Percentiles rank a stretch among this genome's conserved stretches.
Evolutionary conservation across 2,113 vertebrate species (phyloP).

Genomic region (Melanostigma gelatinosum): DNA sequence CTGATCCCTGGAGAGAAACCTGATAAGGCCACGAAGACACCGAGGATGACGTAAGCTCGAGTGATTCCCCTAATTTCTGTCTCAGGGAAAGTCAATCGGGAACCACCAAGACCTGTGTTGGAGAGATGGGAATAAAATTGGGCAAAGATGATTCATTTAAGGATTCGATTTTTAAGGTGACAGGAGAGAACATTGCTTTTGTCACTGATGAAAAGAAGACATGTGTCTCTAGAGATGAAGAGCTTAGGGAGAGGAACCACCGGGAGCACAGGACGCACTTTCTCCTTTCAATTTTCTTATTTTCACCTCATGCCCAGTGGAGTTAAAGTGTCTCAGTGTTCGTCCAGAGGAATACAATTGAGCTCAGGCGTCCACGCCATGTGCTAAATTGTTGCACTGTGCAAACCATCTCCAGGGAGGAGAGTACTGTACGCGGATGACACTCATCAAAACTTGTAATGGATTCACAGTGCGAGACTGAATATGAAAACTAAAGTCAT

Average conservation of each 20-base stretch:
- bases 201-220: conserved; percentile 35
- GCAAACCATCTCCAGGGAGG: conserved; percentile 12
- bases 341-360: conserved; percentile 2
- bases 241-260: conserved; percentile 25
- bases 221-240: conserved; percentile 27
- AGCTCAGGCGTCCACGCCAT: background rate
- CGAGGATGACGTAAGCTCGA: conserved; percentile 21
- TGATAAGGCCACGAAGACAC: conserved; percentile 21
- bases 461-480: conserved; percentile 35
- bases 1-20: conserved; percentile 36
- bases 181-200: conserved; percentile 39
- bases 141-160: conserved; percentile 26
- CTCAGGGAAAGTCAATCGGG: conserved; percentile 29
- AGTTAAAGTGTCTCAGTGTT: conserved; percentile 1
- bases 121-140: conserved; percentile 12
- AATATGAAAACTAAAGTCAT: conserved; percentile 38
- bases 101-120: conserved; percentile 16
- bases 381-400: conserved; percentile 37
- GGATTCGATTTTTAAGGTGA: conserved; percentile 8
- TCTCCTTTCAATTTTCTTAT: conserved; percentile 41
- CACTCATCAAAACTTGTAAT: conserved; percentile 60
- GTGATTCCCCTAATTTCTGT: conserved; percentile 16
- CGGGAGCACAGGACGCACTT: conserved; percentile 13
- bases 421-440: conserved; percentile 28
- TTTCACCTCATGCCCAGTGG: conserved; percentile 39